Conservation (phyloP, 1,140 invertebrate genomes). For the Capitella teleta region DNA sequence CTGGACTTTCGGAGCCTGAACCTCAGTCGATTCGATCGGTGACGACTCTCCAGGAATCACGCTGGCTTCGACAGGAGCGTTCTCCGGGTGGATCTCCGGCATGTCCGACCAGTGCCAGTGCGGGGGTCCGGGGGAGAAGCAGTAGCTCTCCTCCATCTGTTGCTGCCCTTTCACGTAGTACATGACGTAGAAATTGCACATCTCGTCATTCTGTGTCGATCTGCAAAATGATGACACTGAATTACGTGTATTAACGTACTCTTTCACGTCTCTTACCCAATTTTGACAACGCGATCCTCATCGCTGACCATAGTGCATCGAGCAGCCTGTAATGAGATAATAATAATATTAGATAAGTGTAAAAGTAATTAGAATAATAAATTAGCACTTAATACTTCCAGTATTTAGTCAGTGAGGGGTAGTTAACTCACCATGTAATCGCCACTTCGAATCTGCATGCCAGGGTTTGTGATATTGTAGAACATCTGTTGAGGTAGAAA, state of each 20-base stretch:
- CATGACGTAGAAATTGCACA: constrained; percentile 40
- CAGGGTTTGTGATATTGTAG: constrained; percentile 15
- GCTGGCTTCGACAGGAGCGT: constrained; percentile 12
- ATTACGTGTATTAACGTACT: too few species aligned
- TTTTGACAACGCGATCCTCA: constrained; percentile 16
- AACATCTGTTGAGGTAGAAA: constrained; percentile 20
- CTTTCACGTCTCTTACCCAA: constrained; percentile 27
- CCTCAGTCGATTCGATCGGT: too few species aligned
- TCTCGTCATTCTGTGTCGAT: constrained; percentile 25
- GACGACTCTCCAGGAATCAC: constrained; percentile 12
- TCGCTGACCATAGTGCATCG: constrained; percentile 36
- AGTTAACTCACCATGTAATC: constrained; percentile 12
- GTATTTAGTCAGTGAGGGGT: not conserved
- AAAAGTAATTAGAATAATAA: not conserved
- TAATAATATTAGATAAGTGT: not conserved
- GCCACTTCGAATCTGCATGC: constrained; percentile 10
- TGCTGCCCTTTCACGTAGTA: constrained; percentile 22
- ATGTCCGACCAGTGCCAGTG: constrained; percentile 19
- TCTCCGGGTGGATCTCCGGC: not conserved
- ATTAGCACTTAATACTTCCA: not conserved
- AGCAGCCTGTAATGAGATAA: constrained; percentile 24
- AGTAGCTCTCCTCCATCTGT: constrained; percentile 3
- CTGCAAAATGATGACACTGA: too few species aligned
- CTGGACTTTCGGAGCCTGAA: too few species aligned
- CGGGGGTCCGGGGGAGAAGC: constrained; percentile 14